Evolutionary conservation across 2,113 vertebrate genomes (phyloP), one percentile per base, ranked within the genome.

Genomic region (Pachyramphus minor): DNA sequence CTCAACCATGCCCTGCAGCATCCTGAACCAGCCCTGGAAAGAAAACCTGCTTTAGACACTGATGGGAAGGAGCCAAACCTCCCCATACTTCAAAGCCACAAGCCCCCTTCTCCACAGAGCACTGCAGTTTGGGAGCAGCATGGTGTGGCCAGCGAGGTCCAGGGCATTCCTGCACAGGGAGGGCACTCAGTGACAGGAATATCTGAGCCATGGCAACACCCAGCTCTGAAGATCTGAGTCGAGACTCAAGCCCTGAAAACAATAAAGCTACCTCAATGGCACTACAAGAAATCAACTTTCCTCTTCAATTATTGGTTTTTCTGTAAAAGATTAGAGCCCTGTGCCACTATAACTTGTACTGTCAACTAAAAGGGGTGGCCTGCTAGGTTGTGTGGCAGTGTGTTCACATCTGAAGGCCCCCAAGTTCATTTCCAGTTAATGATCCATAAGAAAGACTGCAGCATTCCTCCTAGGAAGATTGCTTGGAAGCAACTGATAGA

Each of bases 371-470:
- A 55, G 37, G 3, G 67, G 50, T 77, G 73, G 30, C 31, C 71
- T 64, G 64, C 68, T 55, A 18, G 37, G 41, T 49, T 0, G 0
- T 8, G 2, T 3, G 33, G 79, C 77, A 89, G 47, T 5, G 60
- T 33, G 52, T 33, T 95, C 68, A 62, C 24, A 80, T 88, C 89
- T 2, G 3, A 83, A 72, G 64, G 80, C 93, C 60, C 59, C 59
- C 75, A 45, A 66, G 87, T 93, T 78, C 67, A 96, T 77, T 84
- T 62, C 89, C 77, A 90, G 67, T 63, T 89, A 92, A 95, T 84
- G 89, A 89, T 64, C 89, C 90, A 56, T 68, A 69, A 72, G 69
- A 93, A n/a, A 42, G 52, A 82, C 45, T 74, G 56, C 47, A 66
- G 74, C 66, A 39, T n/a, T 93, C 75, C 76, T 90, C 25, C 58